phyloP scores from a whole-genome alignment of 2,888 invertebrate genomes.

The Drosophila mercatorum region DNA sequence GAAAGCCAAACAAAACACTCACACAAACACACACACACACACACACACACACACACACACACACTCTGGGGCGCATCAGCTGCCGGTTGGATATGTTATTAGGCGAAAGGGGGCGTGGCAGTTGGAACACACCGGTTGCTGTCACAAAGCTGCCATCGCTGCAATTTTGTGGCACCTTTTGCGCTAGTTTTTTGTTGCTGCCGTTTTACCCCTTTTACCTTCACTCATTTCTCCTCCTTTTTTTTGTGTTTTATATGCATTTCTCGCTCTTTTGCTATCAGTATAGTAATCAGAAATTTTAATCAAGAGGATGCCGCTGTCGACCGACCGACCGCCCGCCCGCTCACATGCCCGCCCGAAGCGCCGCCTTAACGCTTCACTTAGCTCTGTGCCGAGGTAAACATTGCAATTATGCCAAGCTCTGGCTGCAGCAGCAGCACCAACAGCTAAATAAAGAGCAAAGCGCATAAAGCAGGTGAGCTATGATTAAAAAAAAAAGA shows the following conservation, averaged over 20 bases:
- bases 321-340: neutral
- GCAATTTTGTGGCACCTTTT: slow-evolving; percentile 76
- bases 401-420: slow-evolving; percentile 75
- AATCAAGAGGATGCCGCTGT: slow-evolving; percentile 66
- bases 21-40: slow-evolving; percentile 4
- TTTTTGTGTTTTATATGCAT: slow-evolving; percentile 58
- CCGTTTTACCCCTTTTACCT: neutral
- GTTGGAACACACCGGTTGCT: slow-evolving; percentile 34
- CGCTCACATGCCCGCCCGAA: neutral
- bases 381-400: slow-evolving; percentile 69
- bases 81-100: slow-evolving; percentile 70
- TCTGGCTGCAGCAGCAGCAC: slow-evolving; percentile 32
- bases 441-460: slow-evolving; percentile 57
- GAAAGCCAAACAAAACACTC: slow-evolving; percentile 69
- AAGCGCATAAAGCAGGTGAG: slow-evolving; percentile 61
- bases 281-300: slow-evolving; percentile 79
- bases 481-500: slow-evolving; percentile 66
- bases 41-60: slow-evolving; percentile 6
- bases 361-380: slow-evolving; percentile 72
- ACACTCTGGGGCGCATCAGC: slow-evolving; percentile 29
- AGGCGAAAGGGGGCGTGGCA: slow-evolving; percentile 47
- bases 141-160: slow-evolving; percentile 74
- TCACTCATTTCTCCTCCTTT: neutral
- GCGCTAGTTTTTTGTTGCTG: slow-evolving; percentile 33
- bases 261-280: slow-evolving; percentile 64